Percentiles rank a stretch among this genome's conserved stretches.
Evolutionary conservation across 1,140 invertebrate genomes (phyloP).

Genomic region (Trichonephila clavata): DNA sequence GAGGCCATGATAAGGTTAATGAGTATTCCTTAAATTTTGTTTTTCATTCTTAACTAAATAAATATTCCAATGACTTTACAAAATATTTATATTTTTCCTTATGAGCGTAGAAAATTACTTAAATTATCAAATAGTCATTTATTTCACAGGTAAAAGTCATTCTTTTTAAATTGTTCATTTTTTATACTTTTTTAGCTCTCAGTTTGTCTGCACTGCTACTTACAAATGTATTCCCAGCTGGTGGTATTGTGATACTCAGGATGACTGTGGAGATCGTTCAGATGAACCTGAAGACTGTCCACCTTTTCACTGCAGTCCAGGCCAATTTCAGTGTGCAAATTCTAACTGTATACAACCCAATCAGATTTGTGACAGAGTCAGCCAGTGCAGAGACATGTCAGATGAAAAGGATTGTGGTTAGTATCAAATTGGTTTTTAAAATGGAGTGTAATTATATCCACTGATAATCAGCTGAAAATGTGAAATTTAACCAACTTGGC

Average conservation of each 20-base stretch:
- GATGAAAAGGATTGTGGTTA: slow-evolving; percentile 83
- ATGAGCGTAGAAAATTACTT: too few relatives aligned
- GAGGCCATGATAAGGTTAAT: too few relatives aligned
- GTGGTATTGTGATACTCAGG: slow-evolving; percentile 86
- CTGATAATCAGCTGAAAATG: neutral
- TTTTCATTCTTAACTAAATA: too few relatives aligned
- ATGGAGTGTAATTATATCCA: neutral
- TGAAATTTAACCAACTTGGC: too few relatives aligned
- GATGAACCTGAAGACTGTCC: slow-evolving; percentile 88
- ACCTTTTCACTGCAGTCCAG: slow-evolving; percentile 86
- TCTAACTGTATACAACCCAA: slow-evolving; percentile 86
- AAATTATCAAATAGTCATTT: too few relatives aligned
- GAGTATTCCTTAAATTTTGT: too few relatives aligned
- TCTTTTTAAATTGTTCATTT: too few relatives aligned
- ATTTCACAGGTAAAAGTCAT: too few relatives aligned
- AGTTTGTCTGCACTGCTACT: slow-evolving; percentile 88
- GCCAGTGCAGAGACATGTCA: slow-evolving; percentile 84
- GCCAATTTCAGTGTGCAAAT: slow-evolving; percentile 89
- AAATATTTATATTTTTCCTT: too few relatives aligned
- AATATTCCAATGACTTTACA: too few relatives aligned
- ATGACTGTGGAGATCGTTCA: slow-evolving; percentile 90
- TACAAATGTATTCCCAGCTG: slow-evolving; percentile 87
- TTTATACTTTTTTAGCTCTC: slow-evolving; percentile 82
- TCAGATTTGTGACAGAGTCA: slow-evolving; percentile 85
- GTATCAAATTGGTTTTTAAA: slow-evolving; percentile 9